Evolutionary conservation across 2,113 vertebrate species (phyloP).

Genomic region (Oreochromis tanganicae): DNA sequence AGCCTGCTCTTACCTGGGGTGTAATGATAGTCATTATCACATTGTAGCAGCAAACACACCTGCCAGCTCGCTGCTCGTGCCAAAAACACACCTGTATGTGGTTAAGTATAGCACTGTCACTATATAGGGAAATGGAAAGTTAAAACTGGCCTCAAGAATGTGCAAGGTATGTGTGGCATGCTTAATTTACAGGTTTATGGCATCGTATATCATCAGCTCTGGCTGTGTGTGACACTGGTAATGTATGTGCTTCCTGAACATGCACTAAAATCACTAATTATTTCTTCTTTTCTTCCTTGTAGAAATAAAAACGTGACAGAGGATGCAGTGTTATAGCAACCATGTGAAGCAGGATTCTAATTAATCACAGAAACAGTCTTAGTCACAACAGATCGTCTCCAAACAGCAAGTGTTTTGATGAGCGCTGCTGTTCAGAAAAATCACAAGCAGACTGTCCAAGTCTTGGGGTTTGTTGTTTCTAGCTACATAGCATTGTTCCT

Average conservation of each 20-base stretch:
- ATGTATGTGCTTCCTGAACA: background rate
- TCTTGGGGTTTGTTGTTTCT: background rate
- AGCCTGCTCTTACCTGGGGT: constrained; percentile 29
- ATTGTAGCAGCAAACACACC: constrained; percentile 55
- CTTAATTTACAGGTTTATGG: constrained; percentile 2
- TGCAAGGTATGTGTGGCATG: background rate
- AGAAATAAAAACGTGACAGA: background rate
- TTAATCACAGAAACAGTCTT: background rate
- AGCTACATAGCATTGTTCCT: constrained; percentile 1
- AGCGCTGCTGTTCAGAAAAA: constrained; percentile 17
- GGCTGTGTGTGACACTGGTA: background rate
- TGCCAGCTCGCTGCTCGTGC: constrained; percentile 22
- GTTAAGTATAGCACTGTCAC: constrained; percentile 39
- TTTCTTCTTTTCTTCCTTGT: background rate
- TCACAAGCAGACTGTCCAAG: background rate
- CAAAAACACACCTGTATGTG: constrained; percentile 63
- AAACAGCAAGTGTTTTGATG: background rate
- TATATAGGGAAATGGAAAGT: constrained; percentile 38
- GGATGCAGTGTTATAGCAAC: background rate
- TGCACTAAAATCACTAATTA: background rate
- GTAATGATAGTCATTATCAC: constrained; percentile 65
- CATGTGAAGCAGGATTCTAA: background rate
- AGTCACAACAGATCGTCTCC: background rate
- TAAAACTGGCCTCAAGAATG: constrained; percentile 9
- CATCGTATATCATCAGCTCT: constrained; percentile 5